Conservation (phyloP, 2,113 vertebrate species). For the Gavialis gangeticus region DNA sequence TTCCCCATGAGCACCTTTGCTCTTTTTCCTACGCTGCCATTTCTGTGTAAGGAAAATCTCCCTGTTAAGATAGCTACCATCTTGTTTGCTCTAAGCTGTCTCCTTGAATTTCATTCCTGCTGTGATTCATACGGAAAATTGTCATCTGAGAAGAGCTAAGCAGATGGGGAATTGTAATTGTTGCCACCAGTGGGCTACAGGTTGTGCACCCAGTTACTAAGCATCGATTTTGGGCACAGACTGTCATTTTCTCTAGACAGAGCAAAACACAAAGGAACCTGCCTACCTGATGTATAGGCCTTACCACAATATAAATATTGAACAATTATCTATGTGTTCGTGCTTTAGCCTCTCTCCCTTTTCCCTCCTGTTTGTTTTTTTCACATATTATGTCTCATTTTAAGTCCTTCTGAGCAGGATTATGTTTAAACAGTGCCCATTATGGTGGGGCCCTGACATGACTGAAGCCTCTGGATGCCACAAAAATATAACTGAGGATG, state of each 20-base stretch:
- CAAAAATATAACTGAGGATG: conserved; percentile 1
- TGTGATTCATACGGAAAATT: not conserved
- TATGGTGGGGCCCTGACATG: not conserved
- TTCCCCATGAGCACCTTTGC: not conserved
- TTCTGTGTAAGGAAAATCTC: not conserved
- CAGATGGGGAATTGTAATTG: not conserved
- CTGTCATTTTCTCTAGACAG: not conserved
- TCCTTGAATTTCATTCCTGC: not conserved
- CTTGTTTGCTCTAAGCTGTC: not conserved
- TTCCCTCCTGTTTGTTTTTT: conserved; percentile 12
- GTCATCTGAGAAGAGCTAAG: not conserved
- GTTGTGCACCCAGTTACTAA: not conserved
- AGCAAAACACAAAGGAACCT: not conserved
- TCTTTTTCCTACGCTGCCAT: not conserved
- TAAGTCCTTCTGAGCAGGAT: conserved; percentile 20
- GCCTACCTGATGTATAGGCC: not conserved
- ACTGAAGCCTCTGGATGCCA: not conserved
- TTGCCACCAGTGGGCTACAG: not conserved
- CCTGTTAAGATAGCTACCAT: not conserved
- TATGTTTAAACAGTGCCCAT: conserved; percentile 15
- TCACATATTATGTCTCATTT: conserved; percentile 1
- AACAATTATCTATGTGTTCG: not conserved
- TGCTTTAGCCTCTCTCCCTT: not conserved
- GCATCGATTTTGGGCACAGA: not conserved
- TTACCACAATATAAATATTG: not conserved